Conservation (phyloP, 2,888 invertebrate species). For the Dendrolimus pini region DNA sequence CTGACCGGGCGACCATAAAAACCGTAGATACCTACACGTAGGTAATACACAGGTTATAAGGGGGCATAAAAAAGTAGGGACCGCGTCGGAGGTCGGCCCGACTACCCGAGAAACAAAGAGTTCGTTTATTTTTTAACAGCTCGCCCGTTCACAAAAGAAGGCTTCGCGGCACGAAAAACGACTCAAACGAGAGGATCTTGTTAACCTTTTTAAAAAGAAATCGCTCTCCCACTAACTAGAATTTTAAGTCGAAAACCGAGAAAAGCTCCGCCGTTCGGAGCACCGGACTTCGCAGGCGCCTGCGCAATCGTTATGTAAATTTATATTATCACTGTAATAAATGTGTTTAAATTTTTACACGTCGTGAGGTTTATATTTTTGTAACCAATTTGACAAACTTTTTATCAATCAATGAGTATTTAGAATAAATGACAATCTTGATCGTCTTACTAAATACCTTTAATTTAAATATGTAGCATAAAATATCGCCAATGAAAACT, state of each 20-base stretch:
- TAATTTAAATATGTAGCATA: no score
- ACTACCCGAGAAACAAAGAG: slow-evolving; percentile 76
- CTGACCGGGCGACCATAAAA: slow-evolving; percentile 73
- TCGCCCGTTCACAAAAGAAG: slow-evolving; percentile 73
- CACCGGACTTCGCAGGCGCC: slow-evolving; percentile 63
- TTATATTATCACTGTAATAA: slow-evolving; percentile 43
- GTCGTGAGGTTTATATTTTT: no score
- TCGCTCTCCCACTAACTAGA: slow-evolving; percentile 72
- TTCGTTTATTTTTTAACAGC: slow-evolving; percentile 77
- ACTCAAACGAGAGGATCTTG: slow-evolving; percentile 72
- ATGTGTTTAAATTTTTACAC: background rate
- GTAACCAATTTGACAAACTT: no score
- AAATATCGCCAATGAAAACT: no score
- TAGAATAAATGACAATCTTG: no score
- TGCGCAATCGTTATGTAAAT: slow-evolving; percentile 70
- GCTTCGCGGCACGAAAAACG: slow-evolving; percentile 70
- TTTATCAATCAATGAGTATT: no score
- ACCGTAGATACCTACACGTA: slow-evolving; percentile 75
- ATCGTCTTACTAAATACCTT: no score
- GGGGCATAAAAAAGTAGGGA: slow-evolving; percentile 73
- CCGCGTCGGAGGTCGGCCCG: slow-evolving; percentile 74
- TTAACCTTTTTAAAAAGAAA: slow-evolving; percentile 75
- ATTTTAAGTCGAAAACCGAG: slow-evolving; percentile 73
- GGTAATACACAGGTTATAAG: slow-evolving; percentile 75
- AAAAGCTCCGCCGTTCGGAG: slow-evolving; percentile 50